A percentile compares a stretch with the other conserved stretches of the same genome.
These are phyloP conservation scores for Chrysocyon brachyurus DNA, from an alignment of 2,797 vertebrate species.

Conservation along the genomic window DNA sequence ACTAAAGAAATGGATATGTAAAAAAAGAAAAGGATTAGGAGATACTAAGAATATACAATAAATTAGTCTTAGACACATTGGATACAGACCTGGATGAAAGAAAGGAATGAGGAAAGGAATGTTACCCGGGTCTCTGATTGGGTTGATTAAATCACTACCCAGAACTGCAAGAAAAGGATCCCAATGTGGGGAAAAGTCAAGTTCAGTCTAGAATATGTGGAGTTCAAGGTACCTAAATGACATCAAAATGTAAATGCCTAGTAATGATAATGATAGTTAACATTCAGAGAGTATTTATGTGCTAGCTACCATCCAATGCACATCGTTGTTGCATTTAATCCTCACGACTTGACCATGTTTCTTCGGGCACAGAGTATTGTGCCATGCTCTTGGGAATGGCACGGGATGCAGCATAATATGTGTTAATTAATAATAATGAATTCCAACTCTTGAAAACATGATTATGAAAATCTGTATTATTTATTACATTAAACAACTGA, in stretches of 20 bases:
- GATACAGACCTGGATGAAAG: neutral
- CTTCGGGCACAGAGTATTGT: neutral
- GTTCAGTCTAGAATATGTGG: neutral
- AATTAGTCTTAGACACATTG: neutral
- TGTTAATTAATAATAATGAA: constrained; percentile 40
- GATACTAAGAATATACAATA: neutral
- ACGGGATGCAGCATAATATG: neutral
- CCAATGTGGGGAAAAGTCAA: neutral
- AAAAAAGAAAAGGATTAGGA: neutral
- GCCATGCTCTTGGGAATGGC: neutral
- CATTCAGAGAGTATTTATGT: neutral
- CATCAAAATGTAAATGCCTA: neutral
- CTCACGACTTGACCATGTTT: neutral
- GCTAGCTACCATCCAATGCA: neutral
- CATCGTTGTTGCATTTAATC: neutral
- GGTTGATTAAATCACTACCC: neutral
- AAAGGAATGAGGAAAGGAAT: neutral
- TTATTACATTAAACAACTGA: neutral
- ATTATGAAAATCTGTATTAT: neutral
- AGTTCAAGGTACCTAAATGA: neutral
- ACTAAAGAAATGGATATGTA: neutral
- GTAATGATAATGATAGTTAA: neutral
- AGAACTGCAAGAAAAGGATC: neutral
- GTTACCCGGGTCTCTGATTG: neutral
- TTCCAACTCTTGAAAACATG: constrained; percentile 26